A percentile compares a stretch with the other conserved stretches of the same genome.
phyloP scores from a whole-genome alignment of 2,888 invertebrate genomes.

The Tinea semifulvella region DNA sequence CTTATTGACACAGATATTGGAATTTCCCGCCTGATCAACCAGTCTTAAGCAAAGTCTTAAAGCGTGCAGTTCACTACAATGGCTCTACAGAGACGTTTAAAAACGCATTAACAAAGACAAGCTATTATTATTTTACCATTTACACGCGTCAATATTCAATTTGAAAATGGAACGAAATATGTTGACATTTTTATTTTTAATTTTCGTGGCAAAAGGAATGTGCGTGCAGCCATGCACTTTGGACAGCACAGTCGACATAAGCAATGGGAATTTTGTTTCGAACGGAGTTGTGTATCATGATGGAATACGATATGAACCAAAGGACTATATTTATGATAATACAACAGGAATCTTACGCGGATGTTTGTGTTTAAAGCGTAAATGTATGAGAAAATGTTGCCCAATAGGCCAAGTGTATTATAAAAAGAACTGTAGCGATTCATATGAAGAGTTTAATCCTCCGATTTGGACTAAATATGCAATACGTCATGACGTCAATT shows the following conservation, averaged over 20 bases:
- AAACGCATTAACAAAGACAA: no score
- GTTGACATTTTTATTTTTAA: conserved; percentile 7
- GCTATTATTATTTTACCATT: no score
- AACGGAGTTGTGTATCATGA: conserved; percentile 25
- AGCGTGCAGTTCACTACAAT: not conserved
- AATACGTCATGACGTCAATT: conserved; percentile 22
- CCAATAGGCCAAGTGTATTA: conserved; percentile 30
- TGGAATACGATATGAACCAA: conserved; percentile 26
- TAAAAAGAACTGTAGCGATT: conserved; percentile 24
- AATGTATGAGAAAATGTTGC: conserved; percentile 40
- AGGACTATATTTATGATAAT: conserved; percentile 31
- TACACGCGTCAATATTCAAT: not conserved
- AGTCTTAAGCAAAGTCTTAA: conserved; percentile 8
- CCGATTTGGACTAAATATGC: conserved; percentile 30
- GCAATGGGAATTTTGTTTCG: conserved; percentile 25
- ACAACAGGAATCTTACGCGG: conserved; percentile 25
- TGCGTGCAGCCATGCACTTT: conserved; percentile 23
- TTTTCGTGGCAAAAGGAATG: not conserved
- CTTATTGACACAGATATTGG: conserved; percentile 19
- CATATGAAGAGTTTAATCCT: conserved; percentile 27
- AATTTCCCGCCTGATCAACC: conserved; percentile 34
- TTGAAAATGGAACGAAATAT: conserved; percentile 3
- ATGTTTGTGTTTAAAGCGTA: conserved; percentile 31
- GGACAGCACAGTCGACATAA: conserved; percentile 28
- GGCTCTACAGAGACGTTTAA: not conserved